A percentile compares a stretch with the other conserved stretches of the same genome.
These are phyloP conservation scores for Andricus quercusramuli DNA, from an alignment of 2,888 invertebrate genomes.

Conservation along the genomic window DNA sequence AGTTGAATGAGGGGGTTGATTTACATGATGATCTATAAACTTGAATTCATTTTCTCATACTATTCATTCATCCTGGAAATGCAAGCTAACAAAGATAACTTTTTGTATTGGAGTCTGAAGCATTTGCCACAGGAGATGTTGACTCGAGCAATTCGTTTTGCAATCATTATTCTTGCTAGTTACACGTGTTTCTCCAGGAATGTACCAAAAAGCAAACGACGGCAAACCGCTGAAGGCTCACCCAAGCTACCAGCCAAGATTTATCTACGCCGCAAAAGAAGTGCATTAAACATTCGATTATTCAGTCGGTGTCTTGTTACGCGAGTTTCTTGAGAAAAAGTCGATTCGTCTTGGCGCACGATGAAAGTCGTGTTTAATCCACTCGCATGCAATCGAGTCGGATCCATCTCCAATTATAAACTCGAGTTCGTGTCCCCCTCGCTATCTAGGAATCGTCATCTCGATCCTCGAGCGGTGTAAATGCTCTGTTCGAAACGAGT, in stretches of 20 bases:
- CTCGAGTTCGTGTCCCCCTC: slow-evolving; percentile 30
- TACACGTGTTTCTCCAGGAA: slow-evolving; percentile 13
- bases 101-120: background rate
- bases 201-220: slow-evolving; percentile 18
- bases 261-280: slow-evolving; percentile 35
- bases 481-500: slow-evolving; percentile 37
- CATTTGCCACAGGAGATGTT: background rate
- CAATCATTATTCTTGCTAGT: slow-evolving; percentile 28
- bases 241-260: slow-evolving; percentile 2
- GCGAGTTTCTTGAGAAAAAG: slow-evolving; percentile 31
- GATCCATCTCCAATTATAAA: slow-evolving; percentile 41
- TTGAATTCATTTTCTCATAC: background rate
- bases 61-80: background rate
- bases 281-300: slow-evolving; percentile 38
- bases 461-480: slow-evolving; percentile 31
- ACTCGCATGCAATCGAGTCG: slow-evolving; percentile 23
- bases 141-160: slow-evolving; percentile 12
- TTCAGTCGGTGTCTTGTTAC: slow-evolving; percentile 37
- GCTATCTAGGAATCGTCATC: slow-evolving; percentile 39
- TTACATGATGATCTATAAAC: slow-evolving; percentile 4
- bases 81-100: background rate
- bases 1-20: background rate
- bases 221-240: slow-evolving; percentile 11
- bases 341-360: slow-evolving; percentile 38
- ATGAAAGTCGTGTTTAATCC: slow-evolving; percentile 40